Evolutionary conservation across 2,888 invertebrate species (phyloP).

Genomic region (Gastrophysa polygoni): DNA sequence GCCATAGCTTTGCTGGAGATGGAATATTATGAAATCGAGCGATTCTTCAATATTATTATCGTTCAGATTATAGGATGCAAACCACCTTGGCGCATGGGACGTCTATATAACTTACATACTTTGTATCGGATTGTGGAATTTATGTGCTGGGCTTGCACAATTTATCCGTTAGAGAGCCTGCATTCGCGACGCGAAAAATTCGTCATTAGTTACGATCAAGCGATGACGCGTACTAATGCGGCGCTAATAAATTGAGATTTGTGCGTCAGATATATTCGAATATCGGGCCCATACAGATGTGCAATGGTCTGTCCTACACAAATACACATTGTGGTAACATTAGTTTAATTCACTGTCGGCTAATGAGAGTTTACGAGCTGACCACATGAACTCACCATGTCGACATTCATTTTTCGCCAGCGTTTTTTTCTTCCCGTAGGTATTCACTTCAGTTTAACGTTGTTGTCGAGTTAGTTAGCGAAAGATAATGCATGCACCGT

Average conservation of each 20-base stretch:
- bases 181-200: constrained; percentile 26
- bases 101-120: not conserved
- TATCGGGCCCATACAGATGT: constrained; percentile 50
- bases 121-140: not conserved
- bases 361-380: constrained; percentile 59
- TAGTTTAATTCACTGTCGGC: constrained; percentile 58
- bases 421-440: constrained; percentile 27
- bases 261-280: constrained; percentile 56
- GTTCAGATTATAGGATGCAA: too few relatives aligned
- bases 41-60: too few relatives aligned
- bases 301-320: constrained; percentile 52
- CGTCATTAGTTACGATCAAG: constrained; percentile 53
- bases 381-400: constrained; percentile 45
- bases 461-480: constrained; percentile 44
- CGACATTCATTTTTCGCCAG: constrained; percentile 7
- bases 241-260: constrained; percentile 58
- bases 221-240: constrained; percentile 55
- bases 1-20: too few relatives aligned
- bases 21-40: too few relatives aligned
- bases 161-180: constrained; percentile 7
- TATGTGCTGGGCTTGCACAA: not conserved
- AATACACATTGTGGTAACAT: constrained; percentile 59
- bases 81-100: too few relatives aligned
- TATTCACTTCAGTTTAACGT: constrained; percentile 43
- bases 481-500: constrained; percentile 42